These are phyloP conservation scores for Eupithecia subumbrata DNA, from an alignment of 2,888 invertebrate species.

Conservation along the genomic window DNA sequence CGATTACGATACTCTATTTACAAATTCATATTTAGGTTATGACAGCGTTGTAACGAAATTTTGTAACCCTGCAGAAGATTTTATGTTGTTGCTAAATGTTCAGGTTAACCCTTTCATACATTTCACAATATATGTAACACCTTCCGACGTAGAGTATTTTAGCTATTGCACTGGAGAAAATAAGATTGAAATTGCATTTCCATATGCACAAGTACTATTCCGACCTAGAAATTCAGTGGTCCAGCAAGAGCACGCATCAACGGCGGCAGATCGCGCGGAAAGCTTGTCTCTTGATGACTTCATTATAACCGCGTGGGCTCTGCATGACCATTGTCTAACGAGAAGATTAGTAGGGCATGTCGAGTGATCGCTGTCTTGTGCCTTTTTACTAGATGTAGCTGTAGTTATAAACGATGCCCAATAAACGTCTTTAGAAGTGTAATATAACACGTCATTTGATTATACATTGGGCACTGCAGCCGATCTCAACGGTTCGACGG, in stretches of 20 bases:
- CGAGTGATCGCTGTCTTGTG: slow-evolving; percentile 31
- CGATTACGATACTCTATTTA: slow-evolving; percentile 40
- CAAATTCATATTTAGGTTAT: slow-evolving; percentile 38
- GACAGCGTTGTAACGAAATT: slow-evolving; percentile 12
- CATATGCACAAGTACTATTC: slow-evolving; percentile 30
- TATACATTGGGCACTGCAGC: background rate
- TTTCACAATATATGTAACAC: slow-evolving; percentile 8
- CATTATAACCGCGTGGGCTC: slow-evolving; percentile 48
- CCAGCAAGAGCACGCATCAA: slow-evolving; percentile 60
- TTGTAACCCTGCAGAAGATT: slow-evolving; percentile 13
- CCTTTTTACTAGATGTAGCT: background rate
- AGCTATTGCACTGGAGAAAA: slow-evolving; percentile 16
- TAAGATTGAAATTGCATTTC: slow-evolving; percentile 29
- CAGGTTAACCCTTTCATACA: background rate
- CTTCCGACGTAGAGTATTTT: slow-evolving; percentile 2
- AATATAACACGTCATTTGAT: slow-evolving; percentile 14
- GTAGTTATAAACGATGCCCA: slow-evolving; percentile 14
- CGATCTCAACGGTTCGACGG: slow-evolving; percentile 5
- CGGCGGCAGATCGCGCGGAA: slow-evolving; percentile 63
- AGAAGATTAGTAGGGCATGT: slow-evolving; percentile 43
- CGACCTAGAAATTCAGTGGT: slow-evolving; percentile 62
- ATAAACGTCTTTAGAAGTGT: slow-evolving; percentile 16
- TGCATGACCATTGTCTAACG: slow-evolving; percentile 48
- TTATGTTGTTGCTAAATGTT: background rate
- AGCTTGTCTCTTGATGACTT: slow-evolving; percentile 60